phyloP scores from a whole-genome alignment of 2,888 invertebrate species.

The Cheilosia grossa region DNA sequence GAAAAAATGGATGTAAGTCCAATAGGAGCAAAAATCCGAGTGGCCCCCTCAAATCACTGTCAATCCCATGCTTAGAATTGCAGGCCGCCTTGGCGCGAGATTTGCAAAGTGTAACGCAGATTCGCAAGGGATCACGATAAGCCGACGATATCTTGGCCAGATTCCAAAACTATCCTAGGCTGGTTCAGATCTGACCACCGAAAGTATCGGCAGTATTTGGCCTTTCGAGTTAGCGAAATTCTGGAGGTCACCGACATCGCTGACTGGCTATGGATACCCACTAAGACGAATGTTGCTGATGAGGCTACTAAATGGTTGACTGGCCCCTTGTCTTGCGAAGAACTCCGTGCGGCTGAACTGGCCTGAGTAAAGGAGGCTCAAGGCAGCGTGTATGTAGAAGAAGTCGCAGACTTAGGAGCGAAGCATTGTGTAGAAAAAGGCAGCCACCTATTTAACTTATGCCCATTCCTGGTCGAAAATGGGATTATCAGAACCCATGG shows the following conservation, averaged over 20 bases:
- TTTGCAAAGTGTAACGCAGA: slow-evolving; percentile 43
- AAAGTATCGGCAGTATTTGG: too few relatives aligned
- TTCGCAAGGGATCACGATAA: slow-evolving; percentile 41
- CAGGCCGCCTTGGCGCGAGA: slow-evolving; percentile 70
- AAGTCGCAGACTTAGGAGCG: not conserved
- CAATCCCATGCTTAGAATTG: slow-evolving; percentile 75
- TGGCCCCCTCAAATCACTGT: slow-evolving; percentile 38
- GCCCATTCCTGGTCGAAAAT: slow-evolving; percentile 5
- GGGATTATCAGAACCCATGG: slow-evolving; percentile 3
- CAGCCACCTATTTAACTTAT: not conserved
- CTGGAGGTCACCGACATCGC: too few relatives aligned
- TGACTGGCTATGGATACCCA: too few relatives aligned
- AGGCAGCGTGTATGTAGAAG: not conserved
- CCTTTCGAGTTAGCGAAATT: too few relatives aligned
- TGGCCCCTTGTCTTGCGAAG: not conserved
- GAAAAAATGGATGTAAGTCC: too few relatives aligned
- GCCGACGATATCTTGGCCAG: slow-evolving; percentile 71
- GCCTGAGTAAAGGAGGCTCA: not conserved
- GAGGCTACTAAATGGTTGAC: too few relatives aligned
- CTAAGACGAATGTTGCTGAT: too few relatives aligned
- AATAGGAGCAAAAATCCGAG: too few relatives aligned
- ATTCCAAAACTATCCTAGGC: too few relatives aligned
- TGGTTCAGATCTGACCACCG: too few relatives aligned
- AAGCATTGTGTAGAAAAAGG: not conserved
- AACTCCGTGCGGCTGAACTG: not conserved